Evolutionary conservation across 1,140 invertebrate species (phyloP), one percentile per base, ranked within the genome.

Genomic region (Helicorthomorpha holstii): DNA sequence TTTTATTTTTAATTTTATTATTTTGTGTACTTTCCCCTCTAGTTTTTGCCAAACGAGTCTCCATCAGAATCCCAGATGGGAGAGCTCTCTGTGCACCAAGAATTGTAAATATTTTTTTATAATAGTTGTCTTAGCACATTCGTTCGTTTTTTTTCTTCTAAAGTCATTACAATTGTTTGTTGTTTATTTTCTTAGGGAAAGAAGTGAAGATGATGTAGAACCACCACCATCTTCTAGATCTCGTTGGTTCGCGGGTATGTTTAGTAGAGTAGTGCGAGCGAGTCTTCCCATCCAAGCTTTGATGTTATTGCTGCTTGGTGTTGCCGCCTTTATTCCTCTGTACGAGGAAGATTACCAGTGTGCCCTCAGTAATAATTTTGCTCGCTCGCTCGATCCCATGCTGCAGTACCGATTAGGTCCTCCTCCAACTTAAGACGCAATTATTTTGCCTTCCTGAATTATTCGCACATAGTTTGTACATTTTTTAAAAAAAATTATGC

Each of bases 391-490:
- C 22, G 81, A 86, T 53, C 87, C 89, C 22, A 80, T 90, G 67
- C 73, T 94, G 57, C 75, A 80, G 25, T 93, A 91, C 68, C 80
- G 82, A 24, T 79, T 92, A 61, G 89, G 89, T 53, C 87, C 87
- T 25, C 89, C 89, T 42, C 89, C 90, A 23, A 75, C 86, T 14
- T 92, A 81, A 34, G n/a, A n/a, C n/a, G n/a, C n/a, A n/a, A n/a
- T n/a, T n/a, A n/a, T n/a, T n/a, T n/a, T n/a, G n/a, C n/a, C n/a
- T n/a, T n/a, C n/a, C n/a, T n/a, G n/a, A n/a, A n/a, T n/a, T n/a
- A n/a, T n/a, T n/a, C n/a, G n/a, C n/a, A n/a, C n/a, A n/a, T n/a
- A n/a, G n/a, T n/a, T n/a, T n/a, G n/a, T n/a, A n/a, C n/a, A n/a
- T n/a, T n/a, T n/a, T n/a, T n/a, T n/a, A n/a, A n/a, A n/a, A n/a